Evolutionary conservation across 2,113 vertebrate species (phyloP).

Genomic region (Callopanchax toddi): DNA sequence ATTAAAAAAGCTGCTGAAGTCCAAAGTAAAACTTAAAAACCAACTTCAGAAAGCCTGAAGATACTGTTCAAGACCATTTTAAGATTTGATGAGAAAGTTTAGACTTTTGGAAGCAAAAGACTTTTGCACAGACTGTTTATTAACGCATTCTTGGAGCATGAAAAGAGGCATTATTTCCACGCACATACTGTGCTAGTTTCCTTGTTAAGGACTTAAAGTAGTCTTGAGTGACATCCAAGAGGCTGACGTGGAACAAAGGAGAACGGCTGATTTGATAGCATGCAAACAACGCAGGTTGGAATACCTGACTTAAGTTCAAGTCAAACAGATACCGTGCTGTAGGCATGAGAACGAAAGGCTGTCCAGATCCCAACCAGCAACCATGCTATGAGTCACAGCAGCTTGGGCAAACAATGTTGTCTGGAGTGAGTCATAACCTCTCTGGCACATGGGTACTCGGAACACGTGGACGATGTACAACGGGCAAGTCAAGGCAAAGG

Average conservation of each 20-base stretch:
- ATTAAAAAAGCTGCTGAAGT: neutral
- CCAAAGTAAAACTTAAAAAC: neutral
- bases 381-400: constrained; percentile 60
- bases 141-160: neutral
- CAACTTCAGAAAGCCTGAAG: no score
- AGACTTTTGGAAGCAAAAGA: neutral
- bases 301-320: constrained; percentile 20
- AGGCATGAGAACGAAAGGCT: constrained; percentile 55
- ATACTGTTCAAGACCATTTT: neutral
- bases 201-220: neutral
- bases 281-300: constrained; percentile 21
- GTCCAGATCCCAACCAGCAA: constrained; percentile 45
- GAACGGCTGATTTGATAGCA: neutral
- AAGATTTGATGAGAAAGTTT: neutral
- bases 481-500: constrained; percentile 54
- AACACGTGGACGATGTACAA: constrained; percentile 66
- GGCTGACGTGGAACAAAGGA: constrained; percentile 9
- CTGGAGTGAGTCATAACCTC: constrained; percentile 66
- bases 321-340: constrained; percentile 47
- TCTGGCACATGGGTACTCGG: constrained; percentile 59
- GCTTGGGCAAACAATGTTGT: constrained; percentile 61
- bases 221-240: constrained; percentile 19
- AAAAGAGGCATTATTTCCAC: neutral
- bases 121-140: neutral
- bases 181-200: constrained; percentile 2